Conservation (phyloP, 2,888 invertebrate genomes). For the Drosophila tripunctata region DNA sequence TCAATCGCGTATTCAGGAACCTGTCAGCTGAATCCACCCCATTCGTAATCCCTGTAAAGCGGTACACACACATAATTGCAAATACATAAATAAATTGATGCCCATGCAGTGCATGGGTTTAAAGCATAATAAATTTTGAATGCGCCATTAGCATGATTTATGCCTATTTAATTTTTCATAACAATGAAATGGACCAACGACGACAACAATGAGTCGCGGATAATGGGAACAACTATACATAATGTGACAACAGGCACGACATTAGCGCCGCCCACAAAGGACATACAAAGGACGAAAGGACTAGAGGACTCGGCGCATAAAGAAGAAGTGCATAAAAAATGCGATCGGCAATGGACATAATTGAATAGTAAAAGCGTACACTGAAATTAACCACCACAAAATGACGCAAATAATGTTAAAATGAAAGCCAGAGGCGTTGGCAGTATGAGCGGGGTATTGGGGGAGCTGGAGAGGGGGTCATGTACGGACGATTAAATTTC, state of each 20-base stretch:
- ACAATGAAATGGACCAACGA: conserved; percentile 61
- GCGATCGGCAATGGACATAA: conserved; percentile 67
- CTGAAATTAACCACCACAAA: conserved; percentile 80
- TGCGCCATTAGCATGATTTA: conserved; percentile 80
- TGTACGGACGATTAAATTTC: conserved; percentile 78
- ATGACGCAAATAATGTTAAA: conserved; percentile 78
- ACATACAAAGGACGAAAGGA: conserved; percentile 1
- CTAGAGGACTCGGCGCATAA: conserved; percentile 30
- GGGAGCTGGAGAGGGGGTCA: conserved; percentile 10
- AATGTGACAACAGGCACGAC: conserved; percentile 57
- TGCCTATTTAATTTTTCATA: conserved; percentile 80
- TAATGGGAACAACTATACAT: conserved; percentile 43
- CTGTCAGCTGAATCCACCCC: conserved; percentile 40
- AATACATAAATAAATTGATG: conserved; percentile 65
- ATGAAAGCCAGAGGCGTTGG: conserved; percentile 25
- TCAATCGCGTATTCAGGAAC: conserved; percentile 24
- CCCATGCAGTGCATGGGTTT: conserved; percentile 57
- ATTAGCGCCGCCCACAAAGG: conserved; percentile 44
- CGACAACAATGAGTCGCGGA: conserved; percentile 46
- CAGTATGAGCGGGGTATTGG: background rate
- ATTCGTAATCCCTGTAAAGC: conserved; percentile 7
- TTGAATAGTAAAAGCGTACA: conserved; percentile 78
- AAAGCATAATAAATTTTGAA: conserved; percentile 80
- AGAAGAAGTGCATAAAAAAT: conserved; percentile 73
- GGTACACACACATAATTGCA: conserved; percentile 52